These are phyloP conservation scores for Drosophila siamana DNA, from an alignment of 2,888 invertebrate genomes.

Conservation along the genomic window DNA sequence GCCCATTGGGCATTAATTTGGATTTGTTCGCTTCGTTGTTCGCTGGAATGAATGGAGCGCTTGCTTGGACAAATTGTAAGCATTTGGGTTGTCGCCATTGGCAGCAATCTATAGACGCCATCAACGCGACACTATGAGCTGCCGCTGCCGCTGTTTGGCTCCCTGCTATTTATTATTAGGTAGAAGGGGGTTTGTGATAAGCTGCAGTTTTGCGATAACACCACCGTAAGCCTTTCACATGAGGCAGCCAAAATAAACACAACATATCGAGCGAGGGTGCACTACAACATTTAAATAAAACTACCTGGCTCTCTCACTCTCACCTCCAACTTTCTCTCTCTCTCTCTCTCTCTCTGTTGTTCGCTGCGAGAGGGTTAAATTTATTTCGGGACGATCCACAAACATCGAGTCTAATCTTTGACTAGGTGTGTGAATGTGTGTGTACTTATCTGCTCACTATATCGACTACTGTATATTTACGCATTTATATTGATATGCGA, in stretches of 20 bases:
- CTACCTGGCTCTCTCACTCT: not conserved
- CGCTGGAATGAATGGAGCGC: conserved; percentile 49
- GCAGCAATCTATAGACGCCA: conserved; percentile 78
- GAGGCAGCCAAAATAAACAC: conserved; percentile 58
- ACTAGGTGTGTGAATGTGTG: conserved; percentile 6
- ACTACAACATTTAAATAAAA: conserved; percentile 46
- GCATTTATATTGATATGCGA: conserved; percentile 80
- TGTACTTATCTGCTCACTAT: conserved; percentile 64
- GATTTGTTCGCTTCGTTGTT: conserved; percentile 66
- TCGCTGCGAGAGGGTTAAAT: conserved; percentile 12
- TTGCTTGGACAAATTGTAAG: conserved; percentile 67
- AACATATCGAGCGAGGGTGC: conserved; percentile 38
- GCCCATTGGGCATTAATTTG: conserved; percentile 77
- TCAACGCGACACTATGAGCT: conserved; percentile 50
- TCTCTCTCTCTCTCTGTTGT: not conserved
- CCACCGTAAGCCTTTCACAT: conserved; percentile 1
- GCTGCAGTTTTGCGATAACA: conserved; percentile 47
- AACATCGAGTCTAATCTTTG: conserved; percentile 7
- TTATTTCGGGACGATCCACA: conserved; percentile 7
- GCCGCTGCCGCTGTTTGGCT: conserved; percentile 70
- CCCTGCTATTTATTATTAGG: conserved; percentile 65
- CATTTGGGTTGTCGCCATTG: conserved; percentile 67
- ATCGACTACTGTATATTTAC: conserved; percentile 83
- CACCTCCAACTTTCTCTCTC: too few relatives aligned
- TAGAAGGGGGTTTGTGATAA: conserved; percentile 59